phyloP scores from a whole-genome alignment of 2,797 vertebrate species.

The Muscicapa striata region DNA sequence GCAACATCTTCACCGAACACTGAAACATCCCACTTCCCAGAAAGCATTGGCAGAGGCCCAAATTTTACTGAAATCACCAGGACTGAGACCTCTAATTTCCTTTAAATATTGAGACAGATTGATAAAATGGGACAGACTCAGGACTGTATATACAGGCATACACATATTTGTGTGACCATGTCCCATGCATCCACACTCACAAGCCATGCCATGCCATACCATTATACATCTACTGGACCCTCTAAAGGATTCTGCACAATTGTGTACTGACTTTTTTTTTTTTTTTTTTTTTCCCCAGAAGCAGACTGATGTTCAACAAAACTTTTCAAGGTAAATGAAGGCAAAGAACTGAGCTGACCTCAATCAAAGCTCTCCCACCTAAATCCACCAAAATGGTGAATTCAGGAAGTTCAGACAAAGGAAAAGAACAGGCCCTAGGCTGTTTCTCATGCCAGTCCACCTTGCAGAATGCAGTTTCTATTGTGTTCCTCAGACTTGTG shows the following conservation, averaged over 20 bases:
- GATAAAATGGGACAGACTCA: neutral
- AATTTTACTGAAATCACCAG: neutral
- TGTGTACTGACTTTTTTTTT: neutral
- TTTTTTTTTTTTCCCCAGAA: neutral
- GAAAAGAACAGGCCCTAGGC: neutral
- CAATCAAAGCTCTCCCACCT: neutral
- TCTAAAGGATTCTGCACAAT: neutral
- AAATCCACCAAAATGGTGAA: neutral
- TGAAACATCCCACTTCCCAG: conserved; percentile 26
- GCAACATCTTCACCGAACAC: neutral
- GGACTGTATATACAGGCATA: neutral
- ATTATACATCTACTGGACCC: neutral
- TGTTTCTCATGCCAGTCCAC: neutral
- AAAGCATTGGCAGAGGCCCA: conserved; percentile 31
- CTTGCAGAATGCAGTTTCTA: fast-evolving
- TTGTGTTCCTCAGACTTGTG: fast-evolving
- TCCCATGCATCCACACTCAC: neutral
- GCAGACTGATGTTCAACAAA: neutral
- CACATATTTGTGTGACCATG: neutral
- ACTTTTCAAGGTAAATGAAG: neutral
- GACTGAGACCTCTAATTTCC: neutral
- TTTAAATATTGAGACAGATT: neutral
- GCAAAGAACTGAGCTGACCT: neutral
- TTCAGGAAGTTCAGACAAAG: neutral
- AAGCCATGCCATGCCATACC: neutral